These are phyloP conservation scores for Octodonta nipae DNA, from an alignment of 2,888 invertebrate species.

Conservation along the genomic window DNA sequence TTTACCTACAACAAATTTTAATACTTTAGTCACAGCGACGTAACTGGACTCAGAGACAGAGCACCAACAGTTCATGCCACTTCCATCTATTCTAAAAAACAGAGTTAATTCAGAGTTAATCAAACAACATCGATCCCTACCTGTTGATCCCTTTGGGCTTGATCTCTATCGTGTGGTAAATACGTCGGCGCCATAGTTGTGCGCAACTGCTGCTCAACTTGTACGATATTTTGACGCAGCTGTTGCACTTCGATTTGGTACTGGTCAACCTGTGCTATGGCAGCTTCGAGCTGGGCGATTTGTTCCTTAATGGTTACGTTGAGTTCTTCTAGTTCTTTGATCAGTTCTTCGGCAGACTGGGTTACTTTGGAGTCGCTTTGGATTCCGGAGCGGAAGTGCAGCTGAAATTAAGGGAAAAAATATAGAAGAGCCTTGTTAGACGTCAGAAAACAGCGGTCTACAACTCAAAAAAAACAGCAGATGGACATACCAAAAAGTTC, in stretches of 20 bases:
- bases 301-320: constrained; percentile 49
- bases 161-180: constrained; percentile 68
- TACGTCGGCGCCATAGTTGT: constrained; percentile 71
- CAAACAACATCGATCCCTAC: constrained; percentile 44
- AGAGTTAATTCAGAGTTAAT: not conserved
- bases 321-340: constrained; percentile 54
- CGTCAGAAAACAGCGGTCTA: no score
- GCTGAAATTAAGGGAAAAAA: constrained; percentile 38
- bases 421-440: constrained; percentile 6
- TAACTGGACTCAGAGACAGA: no score
- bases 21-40: no score
- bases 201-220: constrained; percentile 77
- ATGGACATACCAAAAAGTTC: no score
- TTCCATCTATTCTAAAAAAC: constrained; percentile 15
- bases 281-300: constrained; percentile 54
- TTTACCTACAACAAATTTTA: no score
- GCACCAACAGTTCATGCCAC: constrained; percentile 21
- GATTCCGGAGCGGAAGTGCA: constrained; percentile 78
- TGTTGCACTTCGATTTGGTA: constrained; percentile 79
- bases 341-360: constrained; percentile 56
- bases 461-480: no score
- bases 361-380: constrained; percentile 65
- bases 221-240: constrained; percentile 69
- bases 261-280: constrained; percentile 72
- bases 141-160: constrained; percentile 73